Base-by-base conservation (phyloP, 2,888 invertebrate species). In the Yponomeuta plumbellus region DNA sequence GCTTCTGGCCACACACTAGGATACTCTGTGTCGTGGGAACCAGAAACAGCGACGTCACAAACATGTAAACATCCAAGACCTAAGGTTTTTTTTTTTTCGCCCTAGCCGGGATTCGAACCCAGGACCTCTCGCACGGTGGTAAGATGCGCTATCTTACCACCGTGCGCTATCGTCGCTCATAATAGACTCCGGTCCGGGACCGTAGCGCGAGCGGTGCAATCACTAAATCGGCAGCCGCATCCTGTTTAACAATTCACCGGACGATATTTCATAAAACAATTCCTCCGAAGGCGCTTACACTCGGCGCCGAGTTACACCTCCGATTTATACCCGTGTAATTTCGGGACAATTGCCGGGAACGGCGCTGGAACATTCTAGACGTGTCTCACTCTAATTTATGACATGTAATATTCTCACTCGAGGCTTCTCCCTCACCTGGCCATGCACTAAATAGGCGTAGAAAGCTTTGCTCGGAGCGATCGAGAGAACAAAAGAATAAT, bases 291-390 rank as follows among this genome's bases (percentile, higher is more conserved):
- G 63, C 63, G 21, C 34, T 40, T 26, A 20, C 63, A 40, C 63
- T 21, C 44, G n/a, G n/a, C 39, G 34, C 20, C 13, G 20, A 40
- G 40, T 44, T 22, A 20, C 44, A 34, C 44, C 76, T 75, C 77
- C 76, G 83, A 84, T 85, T 86, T 85, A 87, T 83, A 80, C 76
- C 76, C 80, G 77, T 83, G 85, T 87, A 86, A 87, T 86, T 87
- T 86, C 80, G 78, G 80, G 84, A 85, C 83, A 81, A 84, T 85
- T 85, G 83, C 81, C 76, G 79, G 21, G 22, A 22, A 64, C 52
- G 22, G 17, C 26, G 17, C 17, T 26, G 57, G 44, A 56, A 17
- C 56, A 65, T 23, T 34, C 57, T n/a, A 65, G 64, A 52, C 52
- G 56, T 22, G 58, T 21, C 64, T 64, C 62, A 59, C 20, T 76